A percentile compares a stretch with the other conserved stretches of the same genome.
Conservation (phyloP, 2,113 vertebrate species). For the Bombycilla garrulus region DNA sequence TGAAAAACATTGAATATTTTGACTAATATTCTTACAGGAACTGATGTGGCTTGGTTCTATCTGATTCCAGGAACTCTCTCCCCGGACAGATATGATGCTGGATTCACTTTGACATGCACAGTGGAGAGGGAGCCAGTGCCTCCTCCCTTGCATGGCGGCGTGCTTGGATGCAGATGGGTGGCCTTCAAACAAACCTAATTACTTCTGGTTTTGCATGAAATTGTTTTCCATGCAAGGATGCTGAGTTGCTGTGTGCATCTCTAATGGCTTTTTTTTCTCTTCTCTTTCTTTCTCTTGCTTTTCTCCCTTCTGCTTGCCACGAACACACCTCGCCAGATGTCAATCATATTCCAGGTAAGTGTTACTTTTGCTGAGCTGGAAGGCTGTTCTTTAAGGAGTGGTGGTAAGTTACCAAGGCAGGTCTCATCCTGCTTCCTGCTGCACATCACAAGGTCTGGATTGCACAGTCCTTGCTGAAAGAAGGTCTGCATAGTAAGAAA, state of each 20-base stretch:
- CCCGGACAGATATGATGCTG: constrained; percentile 72
- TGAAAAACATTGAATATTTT: constrained; percentile 73
- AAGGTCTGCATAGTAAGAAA: background rate
- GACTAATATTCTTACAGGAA: constrained; percentile 79
- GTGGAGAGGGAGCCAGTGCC: constrained; percentile 59
- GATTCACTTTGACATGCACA: constrained; percentile 76
- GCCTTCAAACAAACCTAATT: constrained; percentile 58
- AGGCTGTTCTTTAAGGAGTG: background rate
- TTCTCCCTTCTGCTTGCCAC: constrained; percentile 71
- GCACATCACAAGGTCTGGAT: background rate
- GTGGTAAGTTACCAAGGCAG: background rate
- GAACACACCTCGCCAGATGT: constrained; percentile 84
- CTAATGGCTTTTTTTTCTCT: constrained; percentile 74
- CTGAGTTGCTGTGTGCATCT: constrained; percentile 63
- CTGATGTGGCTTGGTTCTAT: constrained; percentile 65
- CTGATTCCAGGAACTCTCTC: constrained; percentile 74
- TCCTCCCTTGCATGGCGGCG: constrained; percentile 76
- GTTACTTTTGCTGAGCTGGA: constrained; percentile 48
- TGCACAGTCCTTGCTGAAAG: background rate
- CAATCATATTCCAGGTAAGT: constrained; percentile 94
- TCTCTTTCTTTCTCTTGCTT: constrained; percentile 57
- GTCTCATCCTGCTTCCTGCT: background rate
- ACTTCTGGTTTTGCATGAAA: constrained; percentile 84
- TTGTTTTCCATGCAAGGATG: constrained; percentile 74
- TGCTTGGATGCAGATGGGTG: constrained; percentile 66